phyloP scores from a whole-genome alignment of 64 coral and sea anemone species.

The Montipora sp. region DNA sequence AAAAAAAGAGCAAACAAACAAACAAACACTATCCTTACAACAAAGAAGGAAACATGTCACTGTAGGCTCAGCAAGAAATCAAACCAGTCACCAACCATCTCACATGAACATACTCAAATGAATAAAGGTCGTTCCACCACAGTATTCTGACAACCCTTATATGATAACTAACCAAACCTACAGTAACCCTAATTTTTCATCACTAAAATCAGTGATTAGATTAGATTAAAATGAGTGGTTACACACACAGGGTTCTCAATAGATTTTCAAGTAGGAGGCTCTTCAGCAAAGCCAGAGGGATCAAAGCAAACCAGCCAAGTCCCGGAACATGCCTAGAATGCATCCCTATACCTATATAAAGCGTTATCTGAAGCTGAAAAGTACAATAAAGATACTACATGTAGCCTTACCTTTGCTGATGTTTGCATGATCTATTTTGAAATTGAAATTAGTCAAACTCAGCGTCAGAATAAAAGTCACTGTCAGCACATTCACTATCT shows the following conservation, averaged over 20 bases:
- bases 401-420: not conserved
- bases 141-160: no score
- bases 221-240: no score
- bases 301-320: not conserved
- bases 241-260: slow-evolving; percentile 4
- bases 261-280: slow-evolving; percentile 30
- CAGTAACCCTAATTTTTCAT: no score
- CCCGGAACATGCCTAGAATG: not conserved
- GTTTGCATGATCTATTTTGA: not conserved
- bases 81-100: no score
- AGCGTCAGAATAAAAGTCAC: not conserved
- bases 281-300: not conserved
- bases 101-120: no score
- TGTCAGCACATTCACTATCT: not conserved
- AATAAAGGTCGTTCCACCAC: no score
- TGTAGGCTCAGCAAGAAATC: no score
- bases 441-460: not conserved
- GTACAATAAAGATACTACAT: not conserved
- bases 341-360: not conserved
- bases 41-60: no score
- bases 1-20: no score
- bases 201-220: no score
- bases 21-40: no score
- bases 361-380: not conserved
- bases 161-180: no score